Evolutionary conservation across 2,113 vertebrate species (phyloP).

Genomic region (Mola mola): DNA sequence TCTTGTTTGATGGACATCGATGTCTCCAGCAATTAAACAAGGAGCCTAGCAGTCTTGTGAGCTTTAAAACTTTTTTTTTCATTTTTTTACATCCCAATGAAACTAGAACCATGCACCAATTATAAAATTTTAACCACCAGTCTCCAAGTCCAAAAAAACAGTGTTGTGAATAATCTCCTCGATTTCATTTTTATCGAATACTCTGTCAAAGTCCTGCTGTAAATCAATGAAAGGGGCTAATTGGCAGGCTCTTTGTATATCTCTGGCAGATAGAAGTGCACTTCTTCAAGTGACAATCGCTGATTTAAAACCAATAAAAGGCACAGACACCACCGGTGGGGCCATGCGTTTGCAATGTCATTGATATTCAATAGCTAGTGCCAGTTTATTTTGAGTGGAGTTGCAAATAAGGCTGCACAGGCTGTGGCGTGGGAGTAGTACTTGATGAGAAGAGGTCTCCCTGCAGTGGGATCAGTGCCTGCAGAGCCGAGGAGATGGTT

Average conservation of each 20-base stretch:
- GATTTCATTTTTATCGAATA: constrained; percentile 6
- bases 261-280: constrained; percentile 38
- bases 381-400: constrained; percentile 23
- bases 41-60: neutral
- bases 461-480: constrained; percentile 11
- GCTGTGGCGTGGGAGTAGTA: neutral
- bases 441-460: constrained; percentile 20
- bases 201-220: constrained; percentile 33
- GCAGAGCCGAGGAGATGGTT: constrained; percentile 5
- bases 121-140: constrained; percentile 31
- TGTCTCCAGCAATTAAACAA: constrained; percentile 33
- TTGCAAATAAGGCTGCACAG: neutral
- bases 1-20: constrained; percentile 39
- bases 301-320: constrained; percentile 73
- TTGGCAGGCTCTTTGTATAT: constrained; percentile 56
- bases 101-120: constrained; percentile 29
- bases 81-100: constrained; percentile 22
- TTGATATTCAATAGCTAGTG: constrained; percentile 36
- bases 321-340: constrained; percentile 18
- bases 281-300: constrained; percentile 64
- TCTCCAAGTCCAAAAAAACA: constrained; percentile 34
- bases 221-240: constrained; percentile 66
- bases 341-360: constrained; percentile 26
- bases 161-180: constrained; percentile 29
- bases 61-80: constrained; percentile 31